Percentiles rank a stretch among this genome's conserved stretches.
Conservation (phyloP, 2,113 vertebrate species). For the Vulpes vulpes region DNA sequence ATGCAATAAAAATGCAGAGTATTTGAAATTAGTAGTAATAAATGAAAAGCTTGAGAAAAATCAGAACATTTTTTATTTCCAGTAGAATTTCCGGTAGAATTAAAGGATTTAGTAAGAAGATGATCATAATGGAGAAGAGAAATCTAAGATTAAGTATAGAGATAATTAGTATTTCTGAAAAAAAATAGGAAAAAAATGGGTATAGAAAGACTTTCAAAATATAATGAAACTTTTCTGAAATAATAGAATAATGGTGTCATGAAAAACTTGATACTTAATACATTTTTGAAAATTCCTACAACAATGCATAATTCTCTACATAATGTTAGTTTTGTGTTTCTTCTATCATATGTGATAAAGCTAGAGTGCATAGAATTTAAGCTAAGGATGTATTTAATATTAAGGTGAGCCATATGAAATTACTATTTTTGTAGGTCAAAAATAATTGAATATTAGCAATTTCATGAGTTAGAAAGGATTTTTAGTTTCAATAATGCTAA, state of each 20-base stretch:
- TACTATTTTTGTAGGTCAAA: slow-evolving; percentile 9
- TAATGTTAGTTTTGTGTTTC: background rate
- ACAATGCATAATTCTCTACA: background rate
- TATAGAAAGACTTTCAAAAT: background rate
- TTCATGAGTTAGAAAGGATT: background rate
- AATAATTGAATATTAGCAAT: background rate
- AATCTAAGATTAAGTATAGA: background rate
- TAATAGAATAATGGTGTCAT: background rate
- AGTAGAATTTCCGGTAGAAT: background rate
- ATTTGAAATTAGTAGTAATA: background rate
- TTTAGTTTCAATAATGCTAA: background rate
- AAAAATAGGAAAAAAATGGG: background rate
- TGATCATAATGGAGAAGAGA: background rate
- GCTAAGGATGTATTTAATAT: background rate
- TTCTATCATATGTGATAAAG: background rate
- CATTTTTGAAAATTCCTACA: background rate
- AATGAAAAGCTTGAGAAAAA: background rate
- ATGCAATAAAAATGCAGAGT: background rate
- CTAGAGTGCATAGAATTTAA: background rate
- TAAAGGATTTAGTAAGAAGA: background rate
- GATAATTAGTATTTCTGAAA: background rate
- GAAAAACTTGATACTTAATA: background rate
- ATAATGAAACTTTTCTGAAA: background rate
- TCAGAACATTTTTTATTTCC: background rate
- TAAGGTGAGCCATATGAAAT: background rate